These are phyloP conservation scores for Xenus cinereus DNA, from an alignment of 2,113 vertebrate species.

Conservation along the genomic window DNA sequence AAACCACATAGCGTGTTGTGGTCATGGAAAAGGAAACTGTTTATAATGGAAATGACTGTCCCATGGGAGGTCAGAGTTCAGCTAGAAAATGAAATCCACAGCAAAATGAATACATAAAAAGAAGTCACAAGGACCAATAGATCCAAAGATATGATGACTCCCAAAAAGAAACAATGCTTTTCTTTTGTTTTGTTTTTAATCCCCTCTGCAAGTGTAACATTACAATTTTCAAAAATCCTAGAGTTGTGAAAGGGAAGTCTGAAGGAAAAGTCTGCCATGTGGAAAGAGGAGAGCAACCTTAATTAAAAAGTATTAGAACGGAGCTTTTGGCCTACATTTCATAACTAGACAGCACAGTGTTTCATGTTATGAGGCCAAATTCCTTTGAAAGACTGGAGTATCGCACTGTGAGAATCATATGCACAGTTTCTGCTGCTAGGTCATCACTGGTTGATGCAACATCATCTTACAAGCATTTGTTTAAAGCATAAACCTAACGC, in stretches of 20 bases:
- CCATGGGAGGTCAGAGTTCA: conserved; percentile 33
- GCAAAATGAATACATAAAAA: conserved; percentile 5
- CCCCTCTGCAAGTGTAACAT: not conserved
- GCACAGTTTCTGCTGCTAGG: not conserved
- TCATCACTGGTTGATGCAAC: not conserved
- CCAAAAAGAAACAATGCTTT: not conserved
- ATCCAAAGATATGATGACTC: not conserved
- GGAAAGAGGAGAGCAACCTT: not conserved
- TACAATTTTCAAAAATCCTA: not conserved
- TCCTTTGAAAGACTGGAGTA: not conserved
- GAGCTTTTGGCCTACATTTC: not conserved
- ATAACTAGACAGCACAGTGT: not conserved
- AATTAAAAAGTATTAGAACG: not conserved
- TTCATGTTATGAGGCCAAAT: not conserved
- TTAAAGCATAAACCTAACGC: not conserved
- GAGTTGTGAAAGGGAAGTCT: not conserved
- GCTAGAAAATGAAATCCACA: conserved; percentile 41
- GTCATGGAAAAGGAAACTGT: conserved; percentile 55
- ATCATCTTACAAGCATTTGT: not conserved
- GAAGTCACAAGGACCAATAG: not conserved
- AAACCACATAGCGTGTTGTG: conserved; percentile 47
- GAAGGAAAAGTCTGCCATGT: not conserved
- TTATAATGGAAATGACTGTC: conserved; percentile 40
- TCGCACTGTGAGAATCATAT: not conserved
- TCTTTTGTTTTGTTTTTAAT: not conserved